Evolutionary conservation across 2,113 vertebrate species (phyloP).

Genomic region (Heptranchias perlo): DNA sequence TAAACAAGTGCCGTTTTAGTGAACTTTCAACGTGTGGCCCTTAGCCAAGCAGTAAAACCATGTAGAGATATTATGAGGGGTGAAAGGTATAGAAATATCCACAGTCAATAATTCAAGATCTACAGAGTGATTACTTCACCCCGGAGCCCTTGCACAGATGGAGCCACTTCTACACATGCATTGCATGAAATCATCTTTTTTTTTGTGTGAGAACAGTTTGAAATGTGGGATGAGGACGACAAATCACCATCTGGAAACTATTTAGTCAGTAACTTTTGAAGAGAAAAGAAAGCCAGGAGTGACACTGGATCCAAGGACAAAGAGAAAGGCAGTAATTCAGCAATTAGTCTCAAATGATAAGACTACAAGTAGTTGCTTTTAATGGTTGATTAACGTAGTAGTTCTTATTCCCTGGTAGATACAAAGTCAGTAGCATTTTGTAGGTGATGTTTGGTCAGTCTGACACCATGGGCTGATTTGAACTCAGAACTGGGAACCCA

Average conservation of each 20-base stretch:
- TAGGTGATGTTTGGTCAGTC: too few species aligned
- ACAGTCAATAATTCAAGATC: conserved; percentile 21
- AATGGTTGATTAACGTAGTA: neutral
- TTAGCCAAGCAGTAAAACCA: conserved; percentile 20
- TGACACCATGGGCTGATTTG: too few species aligned
- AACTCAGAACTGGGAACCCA: too few species aligned
- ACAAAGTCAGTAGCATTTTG: neutral
- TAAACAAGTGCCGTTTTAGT: conserved; percentile 29
- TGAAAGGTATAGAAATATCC: conserved; percentile 31
- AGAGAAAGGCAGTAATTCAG: conserved; percentile 14
- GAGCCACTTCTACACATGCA: neutral
- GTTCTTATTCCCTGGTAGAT: neutral
- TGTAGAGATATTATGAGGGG: conserved; percentile 30
- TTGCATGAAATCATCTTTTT: conserved; percentile 30
- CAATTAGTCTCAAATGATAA: conserved; percentile 32
- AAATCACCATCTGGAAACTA: conserved; percentile 25
- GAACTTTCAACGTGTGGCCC: neutral
- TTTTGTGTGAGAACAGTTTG: neutral
- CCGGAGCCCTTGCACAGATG: conserved; percentile 20
- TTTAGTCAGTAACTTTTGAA: conserved; percentile 27
- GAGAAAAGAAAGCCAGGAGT: neutral
- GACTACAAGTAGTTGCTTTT: neutral
- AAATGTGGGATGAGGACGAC: conserved; percentile 4
- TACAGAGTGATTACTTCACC: neutral
- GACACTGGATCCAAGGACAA: conserved; percentile 31